Base-by-base conservation (phyloP, 2,113 vertebrate genomes). In the Electrona antarctica region DNA sequence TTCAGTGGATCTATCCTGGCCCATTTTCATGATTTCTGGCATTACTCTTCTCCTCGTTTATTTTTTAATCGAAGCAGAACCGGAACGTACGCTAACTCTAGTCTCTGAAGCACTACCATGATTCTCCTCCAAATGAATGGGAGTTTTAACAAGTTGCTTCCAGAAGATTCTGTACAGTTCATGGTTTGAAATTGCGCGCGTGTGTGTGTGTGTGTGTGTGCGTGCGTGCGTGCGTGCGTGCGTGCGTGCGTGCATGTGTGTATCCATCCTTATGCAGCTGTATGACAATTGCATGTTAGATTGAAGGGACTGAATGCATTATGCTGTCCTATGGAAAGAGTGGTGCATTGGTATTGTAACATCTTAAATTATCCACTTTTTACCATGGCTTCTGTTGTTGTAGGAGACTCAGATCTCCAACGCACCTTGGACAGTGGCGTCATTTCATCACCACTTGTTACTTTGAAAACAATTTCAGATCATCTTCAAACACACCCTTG, bases 1-100 rank as follows among this genome's bases (percentile, higher is more conserved):
- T 88, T 89, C 83, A 83, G 77, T 77, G 82, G 74, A 60, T 79
- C 76, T 51, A 57, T 73, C 60, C 60, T 45, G 13, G 9, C 63
- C 78, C 12, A 28, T 71, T 78, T 76, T 84, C 61, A 71, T 73
- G 58, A 57, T 60, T 63, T 69, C 55, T 3, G 59, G 61, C 64
- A 33, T 70, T 63, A 6, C 33, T 64, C 57, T 64, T 47, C 21
- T 60, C 69, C 21, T n/a, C 33, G 64, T 54, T 54, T 41, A 55
- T 60, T 15, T 33, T 67, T 55, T 14, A 51, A 60, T 33, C 13
- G 0, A 8, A 14, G 62, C 33, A 63, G 64, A 46, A 68, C 52
- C 66, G 21, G 49, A 41, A n/a, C 63, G 12, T 61, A n/a, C 28
- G 13, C 29, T 49, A 83, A 74, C 54, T 68, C 13, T 45, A 14